Evolutionary conservation across 2,888 invertebrate species (phyloP).

Genomic region (Brenthis ino): DNA sequence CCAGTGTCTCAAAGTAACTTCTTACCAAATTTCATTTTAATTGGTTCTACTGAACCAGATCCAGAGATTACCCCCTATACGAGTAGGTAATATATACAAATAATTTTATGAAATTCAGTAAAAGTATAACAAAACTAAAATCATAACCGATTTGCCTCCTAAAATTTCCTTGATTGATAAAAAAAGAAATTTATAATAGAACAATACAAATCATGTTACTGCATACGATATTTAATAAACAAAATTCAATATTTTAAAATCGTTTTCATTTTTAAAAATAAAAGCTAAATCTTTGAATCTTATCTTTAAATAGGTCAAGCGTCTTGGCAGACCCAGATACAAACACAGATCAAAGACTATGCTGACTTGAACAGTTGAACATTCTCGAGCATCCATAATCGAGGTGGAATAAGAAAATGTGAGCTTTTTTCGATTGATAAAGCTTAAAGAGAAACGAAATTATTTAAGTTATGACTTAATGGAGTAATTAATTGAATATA

Average conservation of each 20-base stretch:
- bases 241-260: background rate
- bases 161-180: too few relatives aligned
- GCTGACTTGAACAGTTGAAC: constrained; percentile 7
- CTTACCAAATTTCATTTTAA: too few relatives aligned
- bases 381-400: constrained; percentile 8
- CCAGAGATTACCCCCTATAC: too few relatives aligned
- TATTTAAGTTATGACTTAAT: too few relatives aligned
- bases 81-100: too few relatives aligned
- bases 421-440: background rate
- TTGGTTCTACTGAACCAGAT: too few relatives aligned
- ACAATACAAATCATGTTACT: background rate
- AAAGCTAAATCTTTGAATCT: constrained; percentile 9
- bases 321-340: constrained; percentile 1
- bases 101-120: too few relatives aligned
- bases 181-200: too few relatives aligned
- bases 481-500: too few relatives aligned
- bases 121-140: too few relatives aligned
- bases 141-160: too few relatives aligned
- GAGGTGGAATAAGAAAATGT: constrained; percentile 11
- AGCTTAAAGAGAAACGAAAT: background rate
- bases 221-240: background rate
- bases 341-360: constrained; percentile 20
- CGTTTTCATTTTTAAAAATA: background rate
- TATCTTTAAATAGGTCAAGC: constrained; percentile 17
- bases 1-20: too few relatives aligned